A percentile compares a stretch with the other conserved stretches of the same genome.
phyloP scores from a whole-genome alignment of 2,113 vertebrate species.

The Odobenus rosmarus region DNA sequence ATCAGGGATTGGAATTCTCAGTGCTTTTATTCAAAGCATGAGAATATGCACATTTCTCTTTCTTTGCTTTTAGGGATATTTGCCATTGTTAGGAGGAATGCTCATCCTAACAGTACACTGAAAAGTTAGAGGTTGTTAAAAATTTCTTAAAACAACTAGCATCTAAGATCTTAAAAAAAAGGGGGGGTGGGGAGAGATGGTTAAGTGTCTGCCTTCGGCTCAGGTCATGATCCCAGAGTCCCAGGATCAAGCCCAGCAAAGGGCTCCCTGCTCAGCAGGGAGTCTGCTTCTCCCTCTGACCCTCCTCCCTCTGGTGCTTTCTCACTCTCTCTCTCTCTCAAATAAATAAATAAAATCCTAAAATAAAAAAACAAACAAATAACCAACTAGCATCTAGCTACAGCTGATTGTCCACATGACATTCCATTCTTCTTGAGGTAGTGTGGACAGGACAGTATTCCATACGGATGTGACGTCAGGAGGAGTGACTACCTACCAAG shows the following conservation, averaged over 20 bases:
- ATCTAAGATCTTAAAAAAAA: no score
- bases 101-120: not conserved
- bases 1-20: not conserved
- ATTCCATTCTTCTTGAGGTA: not conserved
- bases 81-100: not conserved
- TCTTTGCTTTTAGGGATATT: not conserved
- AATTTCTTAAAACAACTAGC: not conserved
- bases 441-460: not conserved
- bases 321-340: no score
- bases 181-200: no score
- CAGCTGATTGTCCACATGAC: not conserved
- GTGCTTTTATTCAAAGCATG: not conserved
- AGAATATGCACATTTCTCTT: not conserved
- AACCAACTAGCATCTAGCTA: not conserved
- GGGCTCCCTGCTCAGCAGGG: no score
- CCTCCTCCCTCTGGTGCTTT: no score
- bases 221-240: no score
- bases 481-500: not conserved
- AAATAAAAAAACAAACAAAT: no score
- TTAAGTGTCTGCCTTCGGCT: no score
- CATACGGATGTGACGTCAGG: not conserved
- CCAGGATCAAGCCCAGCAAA: no score
- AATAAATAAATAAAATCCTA: no score
- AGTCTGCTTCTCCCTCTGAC: no score
- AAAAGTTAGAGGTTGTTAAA: not conserved